These are phyloP conservation scores for Chaenogobius annularis DNA, from an alignment of 2,113 vertebrate species.

Conservation along the genomic window DNA sequence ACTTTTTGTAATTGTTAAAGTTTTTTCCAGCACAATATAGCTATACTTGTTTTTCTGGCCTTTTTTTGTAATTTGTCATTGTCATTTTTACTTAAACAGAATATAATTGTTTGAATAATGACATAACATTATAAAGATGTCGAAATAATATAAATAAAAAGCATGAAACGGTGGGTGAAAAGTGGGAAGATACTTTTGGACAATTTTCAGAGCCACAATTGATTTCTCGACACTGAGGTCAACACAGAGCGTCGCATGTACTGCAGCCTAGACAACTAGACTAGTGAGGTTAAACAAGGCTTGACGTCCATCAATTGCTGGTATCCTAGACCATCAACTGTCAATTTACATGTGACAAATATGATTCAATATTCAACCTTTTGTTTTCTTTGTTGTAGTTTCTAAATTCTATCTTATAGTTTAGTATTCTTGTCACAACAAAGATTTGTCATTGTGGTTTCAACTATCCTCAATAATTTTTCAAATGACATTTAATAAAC, in stretches of 20 bases:
- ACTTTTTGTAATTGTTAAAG: not conserved
- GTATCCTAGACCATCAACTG: not conserved
- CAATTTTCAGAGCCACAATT: not conserved
- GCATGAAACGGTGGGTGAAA: too few species aligned
- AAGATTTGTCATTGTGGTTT: not conserved
- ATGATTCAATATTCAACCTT: not conserved
- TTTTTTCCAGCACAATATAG: constrained; percentile 13
- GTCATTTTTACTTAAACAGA: too few species aligned
- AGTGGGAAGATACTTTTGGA: not conserved
- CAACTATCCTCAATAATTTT: not conserved
- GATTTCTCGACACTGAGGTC: not conserved
- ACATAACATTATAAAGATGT: too few species aligned
- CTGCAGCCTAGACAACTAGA: not conserved
- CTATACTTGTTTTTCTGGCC: constrained; percentile 1
- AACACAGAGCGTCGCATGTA: not conserved
- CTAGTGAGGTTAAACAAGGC: not conserved
- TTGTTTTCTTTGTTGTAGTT: not conserved
- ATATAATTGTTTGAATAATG: too few species aligned
- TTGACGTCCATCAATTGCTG: not conserved
- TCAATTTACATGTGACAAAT: not conserved
- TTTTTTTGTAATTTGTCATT: not conserved
- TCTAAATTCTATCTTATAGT: not conserved
- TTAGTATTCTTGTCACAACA: not conserved
- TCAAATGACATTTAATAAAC: not conserved
- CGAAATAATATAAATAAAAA: too few species aligned